Base-by-base conservation (phyloP, 2,797 vertebrate genomes). In the Sebastolobus altivelis region DNA sequence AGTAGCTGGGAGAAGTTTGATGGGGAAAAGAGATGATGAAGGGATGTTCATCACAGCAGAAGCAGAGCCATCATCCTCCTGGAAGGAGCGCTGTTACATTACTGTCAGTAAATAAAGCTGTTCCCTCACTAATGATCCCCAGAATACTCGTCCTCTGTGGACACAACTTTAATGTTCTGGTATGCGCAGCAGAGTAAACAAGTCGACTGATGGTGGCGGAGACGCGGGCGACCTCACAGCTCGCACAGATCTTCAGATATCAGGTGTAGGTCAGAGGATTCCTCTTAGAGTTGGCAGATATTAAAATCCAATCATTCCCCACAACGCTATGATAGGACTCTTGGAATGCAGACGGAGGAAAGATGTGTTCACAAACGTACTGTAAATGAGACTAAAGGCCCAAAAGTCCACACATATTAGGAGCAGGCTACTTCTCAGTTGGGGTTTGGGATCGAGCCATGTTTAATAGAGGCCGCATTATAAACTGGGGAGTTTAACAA, bases 61-160 rank as follows among this genome's bases (percentile, higher is more conserved):
- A 68, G 71, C 38, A 76, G 69, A 77, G 80, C 80, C 74, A 82
- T 87, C 73, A 81, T 85, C 63, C 52, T 78, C 63, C 31, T 75
- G 72, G 38, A 82, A 77, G 61, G 27, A 82, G 52, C 52, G 56
- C 37, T 56, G 73, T 77, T 76, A 59, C 65, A 73, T 79, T 75
- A 75, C 72, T 72, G 83, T 65, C 66, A 70, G 79, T 75, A 84
- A 81, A 89, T 85, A 86, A 85, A 85, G 72, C 73, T 65, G 68
- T 78, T 67, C 31, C 60, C 43, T 68, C 61, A 54, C 80, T 85
- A 86, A 87, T 88, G 74, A 86, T 71, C 68, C 76, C 33, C 27
- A 55, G 59, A 75, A 83, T 73, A 77, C 58, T 63, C 49, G 27
- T 43, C 52, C 63, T 81, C 69, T 11, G n/a, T 0, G 13, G 79